Conservation (phyloP, 2,113 vertebrate species). For the Phycodurus eques region DNA sequence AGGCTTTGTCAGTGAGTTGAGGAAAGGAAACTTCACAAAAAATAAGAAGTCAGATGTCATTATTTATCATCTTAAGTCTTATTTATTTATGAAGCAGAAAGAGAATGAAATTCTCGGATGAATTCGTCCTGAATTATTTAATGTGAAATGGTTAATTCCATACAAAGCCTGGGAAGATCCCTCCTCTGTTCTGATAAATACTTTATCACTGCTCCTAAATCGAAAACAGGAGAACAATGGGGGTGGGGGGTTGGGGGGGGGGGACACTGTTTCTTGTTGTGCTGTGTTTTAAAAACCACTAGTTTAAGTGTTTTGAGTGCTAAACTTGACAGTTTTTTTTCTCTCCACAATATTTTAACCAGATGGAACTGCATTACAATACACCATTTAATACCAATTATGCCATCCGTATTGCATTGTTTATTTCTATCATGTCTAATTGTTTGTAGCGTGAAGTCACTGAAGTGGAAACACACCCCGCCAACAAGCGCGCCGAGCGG, state of each 20-base stretch:
- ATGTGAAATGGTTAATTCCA: conserved; percentile 76
- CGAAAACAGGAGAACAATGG: conserved; percentile 50
- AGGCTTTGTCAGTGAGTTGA: conserved; percentile 25
- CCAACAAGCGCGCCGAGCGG: conserved; percentile 4
- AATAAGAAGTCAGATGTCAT: conserved; percentile 72
- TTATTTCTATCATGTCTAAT: conserved; percentile 15
- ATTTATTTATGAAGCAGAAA: conserved; percentile 78
- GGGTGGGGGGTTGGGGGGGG: conserved; percentile 20
- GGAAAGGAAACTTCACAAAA: conserved; percentile 57
- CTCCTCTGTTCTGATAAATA: conserved; percentile 77
- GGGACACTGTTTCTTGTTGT: conserved; percentile 23
- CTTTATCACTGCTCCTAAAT: conserved; percentile 70
- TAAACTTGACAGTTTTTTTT: conserved; percentile 25
- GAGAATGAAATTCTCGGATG: conserved; percentile 76
- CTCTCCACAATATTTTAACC: conserved; percentile 20
- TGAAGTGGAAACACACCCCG: conserved; percentile 32
- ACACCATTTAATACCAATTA: conserved; percentile 19
- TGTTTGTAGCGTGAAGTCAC: conserved; percentile 19
- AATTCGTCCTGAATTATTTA: conserved; percentile 77
- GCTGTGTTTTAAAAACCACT: conserved; percentile 31
- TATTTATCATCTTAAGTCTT: conserved; percentile 74
- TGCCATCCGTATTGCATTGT: conserved; percentile 9
- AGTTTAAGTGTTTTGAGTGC: conserved; percentile 8
- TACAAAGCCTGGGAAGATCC: conserved; percentile 71
- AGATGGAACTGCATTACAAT: conserved; percentile 7